Base-by-base conservation (phyloP, 1,140 invertebrate species). In the Heliconius melpomene region DNA sequence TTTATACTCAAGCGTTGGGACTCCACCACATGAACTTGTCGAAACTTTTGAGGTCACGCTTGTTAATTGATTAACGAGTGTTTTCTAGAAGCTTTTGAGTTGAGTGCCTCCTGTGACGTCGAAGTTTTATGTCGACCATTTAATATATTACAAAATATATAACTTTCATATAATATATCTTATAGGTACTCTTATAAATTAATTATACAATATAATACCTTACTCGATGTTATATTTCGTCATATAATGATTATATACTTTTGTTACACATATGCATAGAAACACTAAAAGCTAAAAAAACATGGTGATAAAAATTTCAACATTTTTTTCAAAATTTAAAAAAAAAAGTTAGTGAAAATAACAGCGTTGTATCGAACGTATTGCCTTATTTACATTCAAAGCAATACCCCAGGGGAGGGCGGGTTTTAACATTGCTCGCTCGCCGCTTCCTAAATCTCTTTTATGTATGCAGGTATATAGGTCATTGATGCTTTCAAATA, bases 371-470 rank as follows among this genome's bases (percentile, higher is more conserved):
- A 66, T 29, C 60, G 60, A 66, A 66, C 26, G 60, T 66, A 66
- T 66, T 66, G 60, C 23, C 60, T 66, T 66, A 66, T 66, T 66
- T 66, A 66, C 60, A 66, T 66, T 66, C 60, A 66, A 5, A 29
- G 60, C 60, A 66, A 66, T 66, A 66, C 60, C 60, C 60, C 26
- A 29, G 60, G 26, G 60, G 11, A 6, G 26, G 5, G 26, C 23
- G 60, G 26, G 60, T 66, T 66, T 66, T 66, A 66, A 66, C 29
- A 29, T 66, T 66, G 60, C 23, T 29, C 23, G 26, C 60, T 9
- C 23, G 13, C 60, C 60, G 60, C 60, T 66, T 66, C 60, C 60
- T 29, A 66, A 66, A 66, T 29, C 11, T 26, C 60, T 29, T 29
- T 66, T 66, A 66, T 66, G 60, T 66, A 66, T 66, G 23, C 60